Conservation (phyloP, 2,888 invertebrate genomes). For the Xestia c-nigrum region DNA sequence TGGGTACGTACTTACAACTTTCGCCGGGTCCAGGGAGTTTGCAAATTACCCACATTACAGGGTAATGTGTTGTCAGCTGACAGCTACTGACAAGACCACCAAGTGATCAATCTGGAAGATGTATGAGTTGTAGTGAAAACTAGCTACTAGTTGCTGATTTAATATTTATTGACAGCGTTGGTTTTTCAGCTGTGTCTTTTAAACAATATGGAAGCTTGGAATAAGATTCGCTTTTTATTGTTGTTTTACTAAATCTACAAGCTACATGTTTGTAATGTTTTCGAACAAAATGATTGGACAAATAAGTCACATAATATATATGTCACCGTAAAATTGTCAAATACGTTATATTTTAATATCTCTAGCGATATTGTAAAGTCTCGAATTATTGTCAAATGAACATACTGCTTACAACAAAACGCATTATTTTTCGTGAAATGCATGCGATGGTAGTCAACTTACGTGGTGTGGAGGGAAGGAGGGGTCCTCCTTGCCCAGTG, state of each 20-base stretch:
- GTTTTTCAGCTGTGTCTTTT: not conserved
- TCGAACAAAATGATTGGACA: not conserved
- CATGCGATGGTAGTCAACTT: no score
- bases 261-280: no score
- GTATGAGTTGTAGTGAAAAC: slow-evolving; percentile 56
- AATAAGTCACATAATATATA: not conserved
- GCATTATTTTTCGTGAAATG: no score
- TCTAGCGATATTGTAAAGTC: no score
- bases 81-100: slow-evolving; percentile 63
- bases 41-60: slow-evolving; percentile 73
- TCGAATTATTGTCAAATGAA: no score
- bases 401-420: no score
- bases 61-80: slow-evolving; percentile 66
- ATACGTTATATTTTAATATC: no score
- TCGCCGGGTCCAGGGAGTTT: slow-evolving; percentile 53
- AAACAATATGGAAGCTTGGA: not conserved
- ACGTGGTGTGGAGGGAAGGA: no score
- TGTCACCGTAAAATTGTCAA: no score
- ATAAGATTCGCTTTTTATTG: not conserved
- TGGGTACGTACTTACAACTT: slow-evolving; percentile 49
- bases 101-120: slow-evolving; percentile 58
- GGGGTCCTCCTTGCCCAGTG: no score
- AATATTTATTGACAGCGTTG: slow-evolving; percentile 36
- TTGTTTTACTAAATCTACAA: not conserved
- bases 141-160: slow-evolving; percentile 14